phyloP scores from a whole-genome alignment of 2,888 invertebrate species.

The Nasonia oneida region DNA sequence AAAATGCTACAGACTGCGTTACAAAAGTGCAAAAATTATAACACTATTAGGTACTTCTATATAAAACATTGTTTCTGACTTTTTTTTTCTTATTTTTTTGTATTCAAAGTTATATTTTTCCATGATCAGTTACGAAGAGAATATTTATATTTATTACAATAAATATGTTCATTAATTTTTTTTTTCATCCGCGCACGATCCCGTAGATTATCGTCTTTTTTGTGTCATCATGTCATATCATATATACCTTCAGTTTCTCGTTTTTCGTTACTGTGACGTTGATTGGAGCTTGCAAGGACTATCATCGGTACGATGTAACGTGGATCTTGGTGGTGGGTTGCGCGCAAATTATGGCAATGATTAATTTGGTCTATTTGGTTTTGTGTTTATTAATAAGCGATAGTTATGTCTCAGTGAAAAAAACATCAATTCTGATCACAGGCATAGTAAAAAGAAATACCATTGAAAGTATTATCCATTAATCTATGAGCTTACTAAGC shows the following conservation, averaged over 20 bases:
- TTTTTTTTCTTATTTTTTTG: neutral
- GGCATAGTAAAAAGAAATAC: neutral
- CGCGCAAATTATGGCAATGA: slow-evolving; percentile 16
- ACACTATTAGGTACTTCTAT: neutral
- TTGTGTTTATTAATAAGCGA: slow-evolving; percentile 45
- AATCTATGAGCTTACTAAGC: slow-evolving; percentile 12
- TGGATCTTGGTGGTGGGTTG: slow-evolving; percentile 46
- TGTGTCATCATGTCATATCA: neutral
- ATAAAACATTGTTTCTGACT: neutral
- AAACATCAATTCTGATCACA: neutral
- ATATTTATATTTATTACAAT: neutral
- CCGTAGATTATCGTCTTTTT: neutral
- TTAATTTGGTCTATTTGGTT: slow-evolving; percentile 15
- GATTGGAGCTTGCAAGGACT: slow-evolving; percentile 16
- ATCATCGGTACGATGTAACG: neutral
- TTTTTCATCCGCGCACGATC: neutral
- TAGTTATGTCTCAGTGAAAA: slow-evolving; percentile 37
- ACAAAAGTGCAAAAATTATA: neutral
- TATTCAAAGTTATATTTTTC: neutral
- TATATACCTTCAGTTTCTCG: neutral
- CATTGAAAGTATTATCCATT: neutral
- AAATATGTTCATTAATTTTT: slow-evolving; percentile 4
- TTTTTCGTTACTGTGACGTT: neutral
- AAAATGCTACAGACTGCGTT: neutral
- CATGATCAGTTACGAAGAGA: neutral